phyloP scores from a whole-genome alignment of 1,140 invertebrate genomes.

The Rhizoglyphus robini region DNA sequence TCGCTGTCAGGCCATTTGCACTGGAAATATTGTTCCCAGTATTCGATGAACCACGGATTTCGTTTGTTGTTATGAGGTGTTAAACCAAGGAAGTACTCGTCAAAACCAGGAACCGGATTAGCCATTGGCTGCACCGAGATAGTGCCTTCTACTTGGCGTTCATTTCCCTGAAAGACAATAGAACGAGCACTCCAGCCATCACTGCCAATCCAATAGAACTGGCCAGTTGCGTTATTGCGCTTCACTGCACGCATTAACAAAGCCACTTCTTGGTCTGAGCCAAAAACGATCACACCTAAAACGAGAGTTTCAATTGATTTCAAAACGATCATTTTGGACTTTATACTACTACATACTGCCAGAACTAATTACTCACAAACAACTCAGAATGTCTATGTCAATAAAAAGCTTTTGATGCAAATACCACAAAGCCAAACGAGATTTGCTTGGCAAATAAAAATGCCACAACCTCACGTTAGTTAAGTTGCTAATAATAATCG shows the following conservation, averaged over 20 bases:
- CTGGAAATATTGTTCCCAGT: conserved; percentile 81
- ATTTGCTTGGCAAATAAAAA: no score
- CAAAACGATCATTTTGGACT: no score
- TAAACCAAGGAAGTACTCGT: conserved; percentile 70
- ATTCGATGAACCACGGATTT: conserved; percentile 89
- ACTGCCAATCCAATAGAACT: conserved; percentile 86
- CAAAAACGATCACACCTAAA: conserved; percentile 78
- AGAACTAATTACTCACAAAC: no score
- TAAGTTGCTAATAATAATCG: no score
- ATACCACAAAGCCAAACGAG: no score
- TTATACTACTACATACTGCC: no score
- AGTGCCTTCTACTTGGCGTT: conserved; percentile 54
- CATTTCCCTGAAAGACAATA: conserved; percentile 73
- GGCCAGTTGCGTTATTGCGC: conserved; percentile 67
- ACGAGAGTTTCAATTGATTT: no score
- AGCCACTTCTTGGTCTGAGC: conserved; percentile 88
- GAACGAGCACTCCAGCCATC: conserved; percentile 80
- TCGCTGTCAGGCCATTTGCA: conserved; percentile 47
- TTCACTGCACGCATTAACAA: conserved; percentile 79
- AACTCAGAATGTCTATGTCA: no score
- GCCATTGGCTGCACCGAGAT: conserved; percentile 78
- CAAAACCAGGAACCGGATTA: conserved; percentile 68
- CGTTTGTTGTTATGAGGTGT: conserved; percentile 70
- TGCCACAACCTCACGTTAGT: no score
- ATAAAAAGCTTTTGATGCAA: no score